Base-by-base conservation (phyloP, 2,113 vertebrate species). In the Alaudala cheleensis region DNA sequence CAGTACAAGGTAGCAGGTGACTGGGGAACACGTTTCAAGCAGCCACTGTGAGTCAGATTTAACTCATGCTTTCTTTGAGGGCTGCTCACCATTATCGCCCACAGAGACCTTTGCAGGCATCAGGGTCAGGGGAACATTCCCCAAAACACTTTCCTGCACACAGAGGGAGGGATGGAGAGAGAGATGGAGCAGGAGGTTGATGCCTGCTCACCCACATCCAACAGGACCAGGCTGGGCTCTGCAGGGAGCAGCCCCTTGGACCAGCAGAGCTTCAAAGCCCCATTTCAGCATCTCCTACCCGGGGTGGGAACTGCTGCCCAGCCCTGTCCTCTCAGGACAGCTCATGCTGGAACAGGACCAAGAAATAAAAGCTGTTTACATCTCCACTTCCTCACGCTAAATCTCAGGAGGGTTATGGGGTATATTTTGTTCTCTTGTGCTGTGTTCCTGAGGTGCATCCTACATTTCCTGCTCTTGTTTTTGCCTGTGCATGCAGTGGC, bases 1-100 rank as follows among this genome's bases (percentile, higher is more conserved):
- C 20, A 2, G 64, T 23, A 39, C 56, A 56, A 94, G 88, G 86
- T 39, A 90, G 85, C 95, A 96, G 92, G 93, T 94, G 93, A 97
- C 93, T 71, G 92, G 57, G 58, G 93, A 93, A 71, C 85, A 93
- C 64, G 18, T 81, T 96, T 96, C 67, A 66, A 90, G 58, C 0
- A 7, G 62, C 60, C 2, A 1, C 79, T 77, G 39, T 70, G 93
- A 88, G 77, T 90, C 90, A 92, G 64, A 92, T 81, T 83, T 81
- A 95, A 74, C 88, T 88, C 69, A 33, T 0, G 5, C 60, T 86
- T 81, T 67, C 94, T 78, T 6, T 11, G 4, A 83, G 76, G 61
- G 42, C 57, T 92, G 81, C 67, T 92, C 62, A 78, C 62, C 56
- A 5, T 73, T 66, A 77, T 70, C 81, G 83, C 76, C 79, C 56